Base-by-base conservation (phyloP, 2,797 vertebrate species). In the Huso huso region DNA sequence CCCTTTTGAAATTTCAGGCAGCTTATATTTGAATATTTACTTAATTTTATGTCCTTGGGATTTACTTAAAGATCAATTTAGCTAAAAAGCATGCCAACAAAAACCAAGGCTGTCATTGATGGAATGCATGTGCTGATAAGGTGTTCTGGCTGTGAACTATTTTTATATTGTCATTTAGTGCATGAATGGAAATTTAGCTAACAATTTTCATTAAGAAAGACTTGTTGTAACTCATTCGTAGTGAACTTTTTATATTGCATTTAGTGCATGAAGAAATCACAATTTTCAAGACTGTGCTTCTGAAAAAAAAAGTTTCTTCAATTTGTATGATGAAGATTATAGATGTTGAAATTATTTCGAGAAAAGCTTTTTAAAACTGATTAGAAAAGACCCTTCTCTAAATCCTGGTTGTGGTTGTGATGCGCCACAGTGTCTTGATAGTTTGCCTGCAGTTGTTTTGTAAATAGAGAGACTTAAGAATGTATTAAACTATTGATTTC, bases 51-150 rank as follows among this genome's bases (percentile, higher is more conserved):
- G n/a, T n/a, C n/a, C n/a, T n/a, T n/a, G n/a, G n/a, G n/a, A n/a
- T n/a, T 18, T 81, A 87, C 89, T 91, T 87, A 87, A 86, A 88
- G 89, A 84, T 82, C 86, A 86, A 88, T 89, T 87, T 90, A 87
- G 88, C 79, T 81, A 87, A 85, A 85, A 81, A 86, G 84, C 81
- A 74, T 78, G 76, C 82, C 82, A 79, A 80, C 80, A 77, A 79
- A 79, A 84, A 78, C 77, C 75, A 80, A 79, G 80, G 62, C 74
- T 89, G 88, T 87, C 88, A 87, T 80, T 88, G 89, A 89, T 84
- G 81, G 83, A 88, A 88, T 77, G 81, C 70, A 72, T 71, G 77
- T 70, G 64, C 79, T 81, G 79, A 80, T 87, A 83, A 84, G 79
- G 86, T 88, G 80, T 85, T 84, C 84, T 72, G 78, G 13, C n/a